Conservation (phyloP, 1,140 invertebrate species). For the Listronotus oregonensis region DNA sequence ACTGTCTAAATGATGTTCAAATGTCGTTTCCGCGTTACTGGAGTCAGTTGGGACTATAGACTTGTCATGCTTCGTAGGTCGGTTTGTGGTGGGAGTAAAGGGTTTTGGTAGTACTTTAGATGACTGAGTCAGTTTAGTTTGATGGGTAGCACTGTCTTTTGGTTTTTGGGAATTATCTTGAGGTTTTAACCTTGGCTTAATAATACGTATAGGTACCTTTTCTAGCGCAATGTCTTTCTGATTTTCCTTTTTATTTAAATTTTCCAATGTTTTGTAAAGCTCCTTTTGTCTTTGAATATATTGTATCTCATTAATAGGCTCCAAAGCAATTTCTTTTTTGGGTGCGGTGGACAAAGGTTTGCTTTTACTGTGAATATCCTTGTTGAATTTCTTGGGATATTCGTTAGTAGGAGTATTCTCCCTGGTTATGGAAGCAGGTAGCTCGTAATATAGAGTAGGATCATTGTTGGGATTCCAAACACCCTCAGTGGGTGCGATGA, state of each 20-base stretch:
- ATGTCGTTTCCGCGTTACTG: conserved; percentile 3
- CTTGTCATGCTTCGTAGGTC: background rate
- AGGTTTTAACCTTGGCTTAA: background rate
- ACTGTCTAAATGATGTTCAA: conserved; percentile 6
- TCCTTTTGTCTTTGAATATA: conserved; percentile 46
- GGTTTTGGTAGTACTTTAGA: background rate
- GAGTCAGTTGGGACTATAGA: conserved; percentile 1
- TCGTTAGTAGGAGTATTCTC: conserved; percentile 43
- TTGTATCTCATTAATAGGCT: conserved; percentile 43
- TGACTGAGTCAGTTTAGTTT: conserved; percentile 10
- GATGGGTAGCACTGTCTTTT: conserved; percentile 19
- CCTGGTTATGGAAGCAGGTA: conserved; percentile 42
- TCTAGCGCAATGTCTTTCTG: conserved; percentile 43
- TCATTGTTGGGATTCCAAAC: conserved; percentile 54
- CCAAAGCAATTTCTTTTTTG: conserved; percentile 46
- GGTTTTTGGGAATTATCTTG: background rate
- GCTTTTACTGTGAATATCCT: conserved; percentile 49
- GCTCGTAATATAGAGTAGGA: conserved; percentile 50
- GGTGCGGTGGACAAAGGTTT: conserved; percentile 47
- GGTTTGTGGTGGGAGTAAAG: background rate
- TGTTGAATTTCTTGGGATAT: conserved; percentile 54
- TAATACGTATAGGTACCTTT: conserved; percentile 26
- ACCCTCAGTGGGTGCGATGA: conserved; percentile 45
- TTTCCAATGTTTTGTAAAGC: conserved; percentile 46
- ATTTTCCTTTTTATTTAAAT: conserved; percentile 50